Evolutionary conservation across 2,888 invertebrate species (phyloP), one percentile per base, ranked within the genome.

Genomic region (Ennomos erosarius): DNA sequence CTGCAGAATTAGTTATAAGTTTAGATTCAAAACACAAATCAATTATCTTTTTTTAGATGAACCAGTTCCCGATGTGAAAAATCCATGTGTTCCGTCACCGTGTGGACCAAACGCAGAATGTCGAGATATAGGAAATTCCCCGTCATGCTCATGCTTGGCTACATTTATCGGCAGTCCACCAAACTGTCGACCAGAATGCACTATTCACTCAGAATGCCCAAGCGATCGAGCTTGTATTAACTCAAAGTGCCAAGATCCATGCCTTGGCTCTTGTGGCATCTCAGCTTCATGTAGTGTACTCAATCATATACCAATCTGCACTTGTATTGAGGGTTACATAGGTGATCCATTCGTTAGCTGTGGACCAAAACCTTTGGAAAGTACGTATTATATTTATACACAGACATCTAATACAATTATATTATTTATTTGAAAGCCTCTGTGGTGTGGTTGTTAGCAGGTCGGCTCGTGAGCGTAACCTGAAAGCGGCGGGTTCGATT

Each of bases 231-330:
- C 97, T 40, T 97, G 97, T 77, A 95, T 97, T 49, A 94, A 94
- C 64, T 94, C 95, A 51, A 95, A 94, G 79, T 97, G 97, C 74
- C 90, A 89, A 63, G 96, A 97, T 82, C 97, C 97, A 12, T 97
- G 97, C 72, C 95, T 95, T 2, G 96, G 96, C 13, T 95, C 96
- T 40, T 97, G 96, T 74, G 96, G 96, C 48, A 73, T 93, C 54
- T 89, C 90, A 62, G 93, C 96, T 46, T 83, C 90, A 49, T 94
- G 96, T 75, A 88, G 77, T 50, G 95, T 96, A 34, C 93, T 94
- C 38, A 96, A 96, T 79, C 97, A 97, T 71, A 95, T 94, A 63
- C 96, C 97, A 8, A 94, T 94, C 48, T 97, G 97, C 78, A 93
- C 94, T 8, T 97, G 97, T 73, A 87, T 94, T 9, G 93, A 94